A percentile compares a stretch with the other conserved stretches of the same genome.
Evolutionary conservation across 2,888 invertebrate species (phyloP).

Genomic region (Leptopterna dolabrata): DNA sequence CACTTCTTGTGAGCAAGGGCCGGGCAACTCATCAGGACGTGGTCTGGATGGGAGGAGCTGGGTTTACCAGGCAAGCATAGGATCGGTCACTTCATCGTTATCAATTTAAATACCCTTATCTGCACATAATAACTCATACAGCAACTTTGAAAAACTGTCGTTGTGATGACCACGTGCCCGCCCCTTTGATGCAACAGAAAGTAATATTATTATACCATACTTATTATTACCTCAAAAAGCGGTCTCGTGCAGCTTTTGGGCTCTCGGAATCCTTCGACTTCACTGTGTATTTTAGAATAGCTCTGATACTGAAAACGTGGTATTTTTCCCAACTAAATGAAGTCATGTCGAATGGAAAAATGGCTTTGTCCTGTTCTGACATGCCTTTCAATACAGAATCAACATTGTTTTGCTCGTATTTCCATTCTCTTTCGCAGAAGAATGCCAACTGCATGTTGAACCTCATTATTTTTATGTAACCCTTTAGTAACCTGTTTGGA

Average conservation of each 20-base stretch:
- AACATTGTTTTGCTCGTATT: slow-evolving; percentile 48
- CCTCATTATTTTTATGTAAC: slow-evolving; percentile 50
- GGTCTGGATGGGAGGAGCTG: too few species aligned
- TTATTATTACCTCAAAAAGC: neutral
- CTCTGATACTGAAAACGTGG: slow-evolving; percentile 35
- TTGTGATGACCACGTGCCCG: too few species aligned
- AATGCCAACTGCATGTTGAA: slow-evolving; percentile 42
- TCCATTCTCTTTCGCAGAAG: slow-evolving; percentile 50
- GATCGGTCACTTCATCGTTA: too few species aligned
- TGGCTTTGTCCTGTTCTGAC: slow-evolving; percentile 50
- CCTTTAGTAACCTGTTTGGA: slow-evolving; percentile 47
- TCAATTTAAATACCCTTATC: too few species aligned
- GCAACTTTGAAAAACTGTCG: too few species aligned
- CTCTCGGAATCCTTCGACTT: slow-evolving; percentile 20
- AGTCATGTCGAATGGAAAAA: slow-evolving; percentile 55
- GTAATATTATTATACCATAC: too few species aligned
- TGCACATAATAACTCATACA: too few species aligned
- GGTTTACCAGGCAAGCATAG: too few species aligned
- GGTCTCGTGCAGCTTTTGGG: neutral
- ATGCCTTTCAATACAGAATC: slow-evolving; percentile 55
- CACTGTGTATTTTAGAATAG: slow-evolving; percentile 54
- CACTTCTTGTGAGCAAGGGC: too few species aligned
- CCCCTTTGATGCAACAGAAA: too few species aligned
- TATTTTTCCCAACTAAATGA: slow-evolving; percentile 51
- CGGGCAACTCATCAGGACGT: too few species aligned